Conservation (phyloP, 2,888 invertebrate species). For the Xylophagus ater region DNA sequence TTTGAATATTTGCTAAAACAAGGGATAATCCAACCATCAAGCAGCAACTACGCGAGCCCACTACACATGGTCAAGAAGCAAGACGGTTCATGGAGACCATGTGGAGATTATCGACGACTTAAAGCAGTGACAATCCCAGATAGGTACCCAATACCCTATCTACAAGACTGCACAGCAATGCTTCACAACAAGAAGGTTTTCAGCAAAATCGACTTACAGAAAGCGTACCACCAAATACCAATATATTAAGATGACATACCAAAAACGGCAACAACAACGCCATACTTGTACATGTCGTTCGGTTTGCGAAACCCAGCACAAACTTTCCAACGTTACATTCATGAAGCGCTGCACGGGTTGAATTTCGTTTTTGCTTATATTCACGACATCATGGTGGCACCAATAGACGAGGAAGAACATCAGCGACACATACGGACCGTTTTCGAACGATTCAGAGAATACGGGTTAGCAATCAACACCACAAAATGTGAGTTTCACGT, state of each 20-base stretch:
- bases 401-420: not conserved
- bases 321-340: too few relatives aligned
- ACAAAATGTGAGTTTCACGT: too few relatives aligned
- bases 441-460: too few relatives aligned
- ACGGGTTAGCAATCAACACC: too few relatives aligned
- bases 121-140: constrained; percentile 1
- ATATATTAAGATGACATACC: not conserved
- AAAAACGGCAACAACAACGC: not conserved
- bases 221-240: not conserved
- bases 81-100: constrained; percentile 1
- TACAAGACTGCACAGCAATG: too few relatives aligned
- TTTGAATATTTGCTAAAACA: not conserved
- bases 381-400: not conserved
- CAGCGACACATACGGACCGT: not conserved
- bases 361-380: not conserved
- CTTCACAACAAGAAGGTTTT: too few relatives aligned
- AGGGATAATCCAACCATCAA: not conserved
- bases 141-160: not conserved
- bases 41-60: constrained; percentile 1
- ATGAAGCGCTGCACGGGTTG: too few relatives aligned
- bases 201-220: not conserved
- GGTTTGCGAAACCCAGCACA: not conserved
- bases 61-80: constrained; percentile 1
- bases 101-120: not conserved
- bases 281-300: not conserved